Conservation (phyloP, 2,888 invertebrate species). For the Caenorhabditis macrosperma region DNA sequence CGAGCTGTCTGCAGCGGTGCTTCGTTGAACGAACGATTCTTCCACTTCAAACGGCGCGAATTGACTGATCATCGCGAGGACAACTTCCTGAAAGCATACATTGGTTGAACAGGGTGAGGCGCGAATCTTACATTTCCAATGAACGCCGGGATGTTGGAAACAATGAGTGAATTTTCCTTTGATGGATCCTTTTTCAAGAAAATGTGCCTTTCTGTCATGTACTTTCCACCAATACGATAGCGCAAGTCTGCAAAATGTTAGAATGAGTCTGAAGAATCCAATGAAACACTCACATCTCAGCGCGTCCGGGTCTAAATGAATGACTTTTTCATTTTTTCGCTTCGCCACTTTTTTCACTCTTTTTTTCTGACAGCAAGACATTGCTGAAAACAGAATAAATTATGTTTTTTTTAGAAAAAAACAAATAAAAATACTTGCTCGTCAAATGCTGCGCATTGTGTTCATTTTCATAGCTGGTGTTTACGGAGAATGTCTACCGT, state of each 20-base stretch:
- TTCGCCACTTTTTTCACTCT: constrained; percentile 29
- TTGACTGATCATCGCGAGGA: constrained; percentile 47
- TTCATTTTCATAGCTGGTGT: constrained; percentile 31
- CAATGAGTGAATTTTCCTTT: constrained; percentile 50
- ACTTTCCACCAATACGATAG: constrained; percentile 37
- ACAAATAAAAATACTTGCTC: constrained; percentile 6
- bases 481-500: constrained; percentile 40
- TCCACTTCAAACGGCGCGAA: constrained; percentile 49
- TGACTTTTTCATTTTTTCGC: constrained; percentile 32
- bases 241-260: constrained; percentile 29
- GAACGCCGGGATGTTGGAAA: constrained; percentile 62
- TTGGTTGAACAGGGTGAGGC: background rate
- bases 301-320: constrained; percentile 39
- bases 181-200: constrained; percentile 58
- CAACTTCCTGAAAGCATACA: constrained; percentile 43
- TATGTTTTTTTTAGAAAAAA: background rate
- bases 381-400: background rate
- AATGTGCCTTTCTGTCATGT: constrained; percentile 40
- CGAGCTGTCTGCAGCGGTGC: constrained; percentile 50
- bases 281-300: constrained; percentile 35
- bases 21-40: constrained; percentile 48
- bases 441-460: background rate
- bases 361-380: constrained; percentile 44
- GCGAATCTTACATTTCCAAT: constrained; percentile 48
- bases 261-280: background rate